Percentiles rank a stretch among this genome's conserved stretches.
Evolutionary conservation across 2,888 invertebrate species (phyloP).

Genomic region (Lumbricus terrestris): DNA sequence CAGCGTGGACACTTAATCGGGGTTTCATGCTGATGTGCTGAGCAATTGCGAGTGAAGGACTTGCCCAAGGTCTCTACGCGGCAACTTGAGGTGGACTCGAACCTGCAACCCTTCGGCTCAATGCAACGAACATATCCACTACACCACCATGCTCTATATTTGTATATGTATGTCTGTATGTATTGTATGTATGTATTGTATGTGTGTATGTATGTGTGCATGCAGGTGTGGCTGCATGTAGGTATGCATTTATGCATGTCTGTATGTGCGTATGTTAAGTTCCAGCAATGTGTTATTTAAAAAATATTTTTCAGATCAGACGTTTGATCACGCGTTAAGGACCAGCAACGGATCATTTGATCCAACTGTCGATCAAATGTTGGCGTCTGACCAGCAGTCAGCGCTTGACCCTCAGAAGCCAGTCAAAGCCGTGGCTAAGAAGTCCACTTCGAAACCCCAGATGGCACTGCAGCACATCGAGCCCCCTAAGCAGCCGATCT

Average conservation of each 20-base stretch:
- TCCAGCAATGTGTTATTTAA: background rate
- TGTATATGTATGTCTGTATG: background rate
- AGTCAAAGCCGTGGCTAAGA: background rate
- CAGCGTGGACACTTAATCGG: too few relatives aligned
- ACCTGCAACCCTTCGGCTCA: too few relatives aligned
- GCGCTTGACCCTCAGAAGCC: background rate
- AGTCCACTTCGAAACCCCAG: constrained; percentile 3
- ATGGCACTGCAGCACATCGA: background rate
- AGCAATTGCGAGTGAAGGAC: too few relatives aligned
- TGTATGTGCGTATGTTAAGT: background rate
- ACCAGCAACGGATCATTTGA: constrained; percentile 21
- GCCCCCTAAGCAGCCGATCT: background rate
- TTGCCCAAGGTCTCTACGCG: too few relatives aligned
- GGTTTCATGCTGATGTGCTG: too few relatives aligned
- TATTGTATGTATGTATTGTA: background rate
- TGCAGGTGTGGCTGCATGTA: background rate
- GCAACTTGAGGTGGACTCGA: too few relatives aligned
- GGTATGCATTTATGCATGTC: background rate
- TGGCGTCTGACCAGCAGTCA: constrained; percentile 22
- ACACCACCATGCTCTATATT: too few relatives aligned
- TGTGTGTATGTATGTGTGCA: background rate
- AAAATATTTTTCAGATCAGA: background rate
- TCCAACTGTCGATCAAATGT: background rate
- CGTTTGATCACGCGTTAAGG: background rate
- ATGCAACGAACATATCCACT: too few relatives aligned